Base-by-base conservation (phyloP, 2,113 vertebrate genomes). In the Crocuta crocuta region DNA sequence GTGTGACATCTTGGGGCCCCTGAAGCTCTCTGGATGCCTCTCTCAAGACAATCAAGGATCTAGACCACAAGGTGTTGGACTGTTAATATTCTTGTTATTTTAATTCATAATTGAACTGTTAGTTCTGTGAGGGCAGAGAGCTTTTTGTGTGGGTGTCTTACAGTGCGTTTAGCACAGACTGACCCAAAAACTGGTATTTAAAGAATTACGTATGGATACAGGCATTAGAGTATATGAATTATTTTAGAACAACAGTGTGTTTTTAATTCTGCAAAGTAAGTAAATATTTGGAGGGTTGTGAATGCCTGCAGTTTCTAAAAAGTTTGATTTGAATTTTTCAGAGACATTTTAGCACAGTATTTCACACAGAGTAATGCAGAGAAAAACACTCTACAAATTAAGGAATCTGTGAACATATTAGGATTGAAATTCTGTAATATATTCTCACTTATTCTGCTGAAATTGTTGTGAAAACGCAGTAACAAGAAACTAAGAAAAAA, bases 401-500 rank as follows among this genome's bases (percentile, higher is more conserved):
- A 94, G 0, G 1, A 48, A 28, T 97, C 63, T 94, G 70, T 87
- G 17, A 76, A 97, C 89, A 92, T 45, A 68, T 92, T 58, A 85
- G 50, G 94, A 58, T 58, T 89, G 35, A 88, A 86, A 63, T 93
- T 84, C 55, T 97, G 4, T 76, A 86, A 45, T 31, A n/a, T 33
- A 96, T 70, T 95, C 39, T 35, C 55, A 58, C 81, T 93, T 91
- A 80, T 45, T 92, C 89, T 74, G 66, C 50, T 97, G 50, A 94
- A 39, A 90, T 95, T 96, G 93, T 33, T n/a, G 65, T 94, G 61
- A 84, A 58, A 94, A 97, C 95, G 24, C 50, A 84, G 61, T 89
- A 95, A 35, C n/a, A 98, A 11, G n/a, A 33, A 26, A 94, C 92
- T 66, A 94, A n/a, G 58, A 61, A 48, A 78, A 39, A 71, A 76